Evolutionary conservation across 2,113 vertebrate genomes (phyloP), one percentile per base, ranked within the genome.

Genomic region (Dicrurus megarhynchus): DNA sequence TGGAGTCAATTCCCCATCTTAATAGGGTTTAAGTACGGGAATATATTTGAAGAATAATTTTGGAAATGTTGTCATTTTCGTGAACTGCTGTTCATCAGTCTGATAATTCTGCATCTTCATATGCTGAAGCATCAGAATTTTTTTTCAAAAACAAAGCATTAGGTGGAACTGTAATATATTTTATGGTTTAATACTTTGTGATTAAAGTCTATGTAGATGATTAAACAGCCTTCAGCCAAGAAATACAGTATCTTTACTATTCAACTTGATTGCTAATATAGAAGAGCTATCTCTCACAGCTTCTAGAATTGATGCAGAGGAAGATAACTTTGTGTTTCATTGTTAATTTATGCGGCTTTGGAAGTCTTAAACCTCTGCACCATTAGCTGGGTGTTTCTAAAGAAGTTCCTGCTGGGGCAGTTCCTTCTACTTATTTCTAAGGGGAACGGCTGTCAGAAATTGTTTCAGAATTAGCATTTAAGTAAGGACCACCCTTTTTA

Each of bases 21-120:
- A 89, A 83, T 89, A 96, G 75, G 24, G 35, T 73, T 67, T 92
- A 91, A 94, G 30, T 88, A 74, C 35, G 53, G 64, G 75, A 85
- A 87, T 44, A 30, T 39, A 80, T 92, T 77, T 95, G 74, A 92
- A 78, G 81, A 90, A 71, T 76, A 70, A 87, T 89, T 95, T 93
- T 84, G 69, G 81, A 73, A 95, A 49, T 88, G 50, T 57, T 90
- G 67, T 92, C 13, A 71, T 88, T 82, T 83, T 93, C 46, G 30
- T 52, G 23, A 73, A 64, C 78, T 94, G 68, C 16, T 84, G 53
- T 92, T 96, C 78, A 86, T 90, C 80, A 84, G 52, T 68, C 79
- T 93, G 56, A 88, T 96, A 84, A 78, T 90, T 93, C 52, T 92
- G 84, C 37, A 73, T 85, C 56, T 80, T 95, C 21, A 2, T 55